Evolutionary conservation across 2,113 vertebrate genomes (phyloP).

Genomic region (Dolichotis patagonum): DNA sequence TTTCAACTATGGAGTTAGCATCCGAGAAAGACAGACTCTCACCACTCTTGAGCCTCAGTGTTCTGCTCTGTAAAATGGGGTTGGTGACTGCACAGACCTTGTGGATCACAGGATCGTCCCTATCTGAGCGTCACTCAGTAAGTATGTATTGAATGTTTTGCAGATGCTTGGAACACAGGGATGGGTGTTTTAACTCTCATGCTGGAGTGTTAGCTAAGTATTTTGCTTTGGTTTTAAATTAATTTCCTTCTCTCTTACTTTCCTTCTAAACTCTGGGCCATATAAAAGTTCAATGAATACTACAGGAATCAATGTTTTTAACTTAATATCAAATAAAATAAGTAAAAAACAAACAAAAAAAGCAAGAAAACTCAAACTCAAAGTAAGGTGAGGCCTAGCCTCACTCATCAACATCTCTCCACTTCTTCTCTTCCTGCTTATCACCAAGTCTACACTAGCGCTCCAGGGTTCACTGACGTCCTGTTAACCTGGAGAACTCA

Average conservation of each 20-base stretch:
- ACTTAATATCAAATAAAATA: not conserved
- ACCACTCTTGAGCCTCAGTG: not conserved
- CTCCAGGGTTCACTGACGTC: not conserved
- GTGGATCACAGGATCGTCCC: not conserved
- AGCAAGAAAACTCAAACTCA: not conserved
- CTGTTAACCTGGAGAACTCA: not conserved
- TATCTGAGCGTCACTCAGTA: not conserved
- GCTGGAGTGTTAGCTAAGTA: not conserved
- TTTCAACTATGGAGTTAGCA: not conserved
- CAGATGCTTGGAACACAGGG: not conserved
- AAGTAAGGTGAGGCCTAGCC: not conserved
- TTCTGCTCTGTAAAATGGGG: not conserved
- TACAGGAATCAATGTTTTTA: not conserved
- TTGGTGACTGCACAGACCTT: not conserved
- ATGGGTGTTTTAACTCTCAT: not conserved
- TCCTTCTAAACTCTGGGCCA: not conserved
- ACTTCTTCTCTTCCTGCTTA: not conserved
- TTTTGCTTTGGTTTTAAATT: not conserved
- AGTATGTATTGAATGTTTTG: not conserved
- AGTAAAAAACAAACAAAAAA: not conserved
- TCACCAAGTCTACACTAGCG: not conserved
- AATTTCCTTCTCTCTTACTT: not conserved
- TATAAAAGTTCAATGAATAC: not conserved
- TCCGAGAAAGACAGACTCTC: not conserved
- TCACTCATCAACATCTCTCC: not conserved